Evolutionary conservation across 2,113 vertebrate species (phyloP), one percentile per base, ranked within the genome.

Genomic region (Sardina pilchardus): DNA sequence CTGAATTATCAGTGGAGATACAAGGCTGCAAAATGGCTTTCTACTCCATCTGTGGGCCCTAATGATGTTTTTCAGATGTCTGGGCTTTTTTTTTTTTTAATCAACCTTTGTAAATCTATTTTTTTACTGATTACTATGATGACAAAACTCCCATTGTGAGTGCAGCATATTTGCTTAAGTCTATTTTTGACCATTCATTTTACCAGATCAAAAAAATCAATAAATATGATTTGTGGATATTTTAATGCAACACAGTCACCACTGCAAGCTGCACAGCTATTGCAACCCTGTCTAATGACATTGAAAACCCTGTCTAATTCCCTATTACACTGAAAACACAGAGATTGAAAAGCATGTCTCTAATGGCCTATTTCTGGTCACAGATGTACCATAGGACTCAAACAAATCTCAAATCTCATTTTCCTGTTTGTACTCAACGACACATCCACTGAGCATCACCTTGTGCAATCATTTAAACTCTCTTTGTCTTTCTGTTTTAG

Each of bases 401-500:
- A 19, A 34, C 71, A 36, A 5, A 78, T 78, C 14, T 78, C 12
- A 80, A 53, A 85, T 47, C 19, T 42, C 67, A 47, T 42, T 14
- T 24, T 39, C 8, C 44, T 24, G 14, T 36, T 53, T 71, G 53
- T 53, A 53, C 67, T 36, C 34, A 47, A 24, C 53, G 84, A 53
- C 67, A 42, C 63, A 30, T 47, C 45, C 84, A 78, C 1, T 42
- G 44, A 24, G 1, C 30, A 78, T 78, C 30, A 78, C 16, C 71
- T 78, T 36, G 34, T 39, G 71, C 16, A 67, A 67, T 67, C 71
- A 78, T 50, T 9, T n/a, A 78, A 78, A 34, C 24, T 39, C 26
- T 81, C 71, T 80, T 44, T n/a, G 47, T 80, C 30, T 80, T n/a
- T 85, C 50, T 42, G 71, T 78, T n/a, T 80, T n/a, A 47, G 26